Evolutionary conservation across 2,797 vertebrate species (phyloP).

Genomic region (Chiloscyllium punctatum): DNA sequence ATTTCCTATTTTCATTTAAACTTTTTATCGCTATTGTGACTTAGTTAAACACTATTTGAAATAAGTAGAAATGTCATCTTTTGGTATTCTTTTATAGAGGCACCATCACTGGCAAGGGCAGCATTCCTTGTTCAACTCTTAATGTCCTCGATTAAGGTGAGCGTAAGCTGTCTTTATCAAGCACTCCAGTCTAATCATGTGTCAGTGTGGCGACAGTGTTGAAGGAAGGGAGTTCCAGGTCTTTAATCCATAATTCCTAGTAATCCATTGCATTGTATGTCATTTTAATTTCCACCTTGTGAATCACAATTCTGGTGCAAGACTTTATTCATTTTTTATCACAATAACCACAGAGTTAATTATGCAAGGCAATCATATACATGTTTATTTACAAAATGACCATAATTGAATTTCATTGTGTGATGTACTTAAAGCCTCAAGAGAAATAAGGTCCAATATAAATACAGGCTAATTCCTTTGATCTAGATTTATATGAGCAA

Average conservation of each 20-base stretch:
- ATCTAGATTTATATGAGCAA: neutral
- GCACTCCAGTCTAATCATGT: neutral
- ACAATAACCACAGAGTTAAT: neutral
- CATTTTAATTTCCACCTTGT: neutral
- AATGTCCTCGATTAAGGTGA: neutral
- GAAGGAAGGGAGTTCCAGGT: neutral
- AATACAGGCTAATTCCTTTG: neutral
- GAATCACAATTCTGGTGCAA: neutral
- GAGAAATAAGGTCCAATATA: neutral
- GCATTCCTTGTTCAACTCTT: neutral
- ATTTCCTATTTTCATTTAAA: too few species aligned
- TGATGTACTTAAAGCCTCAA: neutral
- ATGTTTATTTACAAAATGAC: neutral
- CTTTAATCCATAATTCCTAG: neutral
- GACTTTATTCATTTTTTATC: neutral
- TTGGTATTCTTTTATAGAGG: neutral
- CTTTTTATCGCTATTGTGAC: too few species aligned
- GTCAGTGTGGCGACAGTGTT: neutral
- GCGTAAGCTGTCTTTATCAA: neutral
- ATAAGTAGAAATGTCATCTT: neutral
- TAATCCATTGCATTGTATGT: neutral
- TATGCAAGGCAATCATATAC: neutral
- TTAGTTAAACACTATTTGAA: neutral
- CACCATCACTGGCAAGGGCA: neutral
- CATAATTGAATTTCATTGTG: neutral